These are phyloP conservation scores for Hydrolagus affinis DNA, from an alignment of 2,113 vertebrate genomes.

Conservation along the genomic window DNA sequence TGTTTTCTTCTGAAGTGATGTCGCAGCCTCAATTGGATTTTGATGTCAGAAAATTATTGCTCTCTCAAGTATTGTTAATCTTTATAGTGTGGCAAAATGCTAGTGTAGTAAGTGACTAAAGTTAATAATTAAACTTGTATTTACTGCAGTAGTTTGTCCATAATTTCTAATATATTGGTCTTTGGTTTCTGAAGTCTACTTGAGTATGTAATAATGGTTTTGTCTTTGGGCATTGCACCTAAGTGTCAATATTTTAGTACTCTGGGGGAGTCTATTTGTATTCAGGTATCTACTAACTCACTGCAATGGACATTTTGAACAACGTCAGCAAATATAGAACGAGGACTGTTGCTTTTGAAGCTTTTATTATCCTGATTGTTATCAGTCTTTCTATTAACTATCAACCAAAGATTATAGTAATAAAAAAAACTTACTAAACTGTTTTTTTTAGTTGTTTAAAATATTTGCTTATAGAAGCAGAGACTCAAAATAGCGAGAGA, in stretches of 20 bases:
- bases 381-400: not conserved
- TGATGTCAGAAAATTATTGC: not conserved
- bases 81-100: not conserved
- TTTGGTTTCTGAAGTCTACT: not conserved
- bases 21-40: not conserved
- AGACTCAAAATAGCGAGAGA: not conserved
- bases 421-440: not conserved
- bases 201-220: not conserved
- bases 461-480: not conserved
- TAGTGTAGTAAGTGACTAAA: not conserved
- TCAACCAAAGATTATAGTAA: not conserved
- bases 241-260: not conserved
- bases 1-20: not conserved
- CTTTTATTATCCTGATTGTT: not conserved
- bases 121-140: not conserved
- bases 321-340: not conserved
- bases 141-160: not conserved
- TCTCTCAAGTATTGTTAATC: not conserved
- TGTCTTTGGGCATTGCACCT: not conserved
- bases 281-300: not conserved
- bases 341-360: not conserved
- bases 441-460: not conserved
- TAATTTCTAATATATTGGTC: not conserved
- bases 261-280: not conserved
- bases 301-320: not conserved